Percentiles rank a stretch among this genome's conserved stretches.
Evolutionary conservation across 2,888 invertebrate genomes (phyloP).

Genomic region (Podabrus alpinus): DNA sequence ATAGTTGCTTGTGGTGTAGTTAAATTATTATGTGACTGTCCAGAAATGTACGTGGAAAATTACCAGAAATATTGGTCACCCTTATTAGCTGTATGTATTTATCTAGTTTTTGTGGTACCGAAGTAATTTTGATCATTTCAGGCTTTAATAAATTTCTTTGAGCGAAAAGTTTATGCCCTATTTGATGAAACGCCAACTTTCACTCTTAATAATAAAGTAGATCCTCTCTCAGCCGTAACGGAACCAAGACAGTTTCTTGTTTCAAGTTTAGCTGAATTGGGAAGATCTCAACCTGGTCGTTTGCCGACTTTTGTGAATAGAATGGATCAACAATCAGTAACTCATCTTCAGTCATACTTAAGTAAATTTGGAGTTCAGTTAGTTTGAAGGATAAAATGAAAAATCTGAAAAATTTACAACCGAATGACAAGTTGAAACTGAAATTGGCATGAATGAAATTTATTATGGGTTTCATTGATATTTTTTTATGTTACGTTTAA

Average conservation of each 20-base stretch:
- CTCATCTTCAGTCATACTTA: slow-evolving; percentile 72
- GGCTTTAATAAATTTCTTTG: slow-evolving; percentile 83
- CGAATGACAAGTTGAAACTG: background rate
- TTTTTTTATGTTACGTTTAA: background rate
- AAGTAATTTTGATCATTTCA: slow-evolving; percentile 54
- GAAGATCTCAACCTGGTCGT: slow-evolving; percentile 69
- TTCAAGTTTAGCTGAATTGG: slow-evolving; percentile 71
- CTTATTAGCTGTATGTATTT: slow-evolving; percentile 59
- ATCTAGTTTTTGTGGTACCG: background rate
- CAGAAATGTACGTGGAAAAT: slow-evolving; percentile 66
- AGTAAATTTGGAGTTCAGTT: slow-evolving; percentile 69
- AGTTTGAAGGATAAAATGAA: slow-evolving; percentile 47
- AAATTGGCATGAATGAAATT: background rate
- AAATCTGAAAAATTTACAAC: background rate
- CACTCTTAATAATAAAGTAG: slow-evolving; percentile 75
- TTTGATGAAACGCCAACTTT: slow-evolving; percentile 85
- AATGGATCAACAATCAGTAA: slow-evolving; percentile 66
- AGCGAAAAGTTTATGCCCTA: slow-evolving; percentile 88
- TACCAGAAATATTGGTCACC: slow-evolving; percentile 68
- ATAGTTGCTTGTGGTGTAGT: slow-evolving; percentile 90
- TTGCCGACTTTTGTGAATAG: slow-evolving; percentile 68
- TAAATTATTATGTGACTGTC: slow-evolving; percentile 80
- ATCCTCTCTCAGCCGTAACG: slow-evolving; percentile 62
- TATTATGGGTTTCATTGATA: background rate
- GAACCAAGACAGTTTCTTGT: slow-evolving; percentile 78